Evolutionary conservation across 2,797 vertebrate genomes (phyloP), one percentile per base, ranked within the genome.

Genomic region (Okamejei kenojei): DNA sequence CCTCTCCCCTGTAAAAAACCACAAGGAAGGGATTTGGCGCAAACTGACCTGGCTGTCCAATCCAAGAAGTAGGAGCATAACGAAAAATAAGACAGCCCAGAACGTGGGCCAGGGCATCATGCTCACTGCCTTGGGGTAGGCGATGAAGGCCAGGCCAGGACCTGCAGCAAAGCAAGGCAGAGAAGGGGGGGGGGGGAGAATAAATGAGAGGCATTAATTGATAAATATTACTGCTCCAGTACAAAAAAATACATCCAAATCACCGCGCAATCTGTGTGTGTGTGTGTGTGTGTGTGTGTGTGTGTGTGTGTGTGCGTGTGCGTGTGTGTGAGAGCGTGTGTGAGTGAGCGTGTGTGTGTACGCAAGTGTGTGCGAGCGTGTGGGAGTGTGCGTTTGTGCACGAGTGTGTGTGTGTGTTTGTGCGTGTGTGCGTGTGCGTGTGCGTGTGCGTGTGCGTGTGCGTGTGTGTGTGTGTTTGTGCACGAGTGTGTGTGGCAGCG

Each of bases 1-100:
- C 3, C 29, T 35, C 13, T 32, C 1, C 13, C 32, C 15, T 58
- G 35, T 15, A 11, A 3, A 32, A 45, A 29, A 91, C 71, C 10
- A 21, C 38, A 11, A 38, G 38, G 21, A 6, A 74, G 10, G 7
- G 23, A 26, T 32, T 3, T 21, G 99, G 99, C 98, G 99, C 95
- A 45, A 93, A 96, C 97, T 88, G 93, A 99, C 99, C 98, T 99
- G 99, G 97, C 98, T 99, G 96, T 99, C 99, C 95, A 99, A 97
- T 95, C 99, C 99, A 96, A 99, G 97, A 95, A 99, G 97, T 96
- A 99, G 97, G 97, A 99, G 97, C 99, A 99, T 99, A 95, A 99
- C 98, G 95, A 99, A 99, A 96, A 99, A 99, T 76, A 99, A 98
- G 95, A 99, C 96, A 94, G 99, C 98, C 99, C 99, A 99, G 95